Evolutionary conservation across 1,140 invertebrate genomes (phyloP), one percentile per base, ranked within the genome.

Genomic region (Solenopsis invicta): DNA sequence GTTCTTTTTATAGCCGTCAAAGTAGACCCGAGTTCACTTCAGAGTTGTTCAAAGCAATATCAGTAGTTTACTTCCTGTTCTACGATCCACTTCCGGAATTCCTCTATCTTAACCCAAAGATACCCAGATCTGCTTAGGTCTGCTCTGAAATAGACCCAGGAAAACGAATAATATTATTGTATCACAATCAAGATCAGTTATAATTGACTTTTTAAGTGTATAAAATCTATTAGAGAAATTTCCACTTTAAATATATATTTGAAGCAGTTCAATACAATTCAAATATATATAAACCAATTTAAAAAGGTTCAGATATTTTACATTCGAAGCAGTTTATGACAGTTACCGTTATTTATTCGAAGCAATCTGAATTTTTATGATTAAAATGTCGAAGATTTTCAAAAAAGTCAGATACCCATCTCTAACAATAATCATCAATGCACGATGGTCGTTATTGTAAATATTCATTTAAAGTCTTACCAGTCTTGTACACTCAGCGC

Each of bases 401-500:
- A 50, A 69, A 21, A 24, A 21, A 34, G 12, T 64, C 13, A 4
- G n/a, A n/a, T n/a, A 24, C 21, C 13, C 41, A 48, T 16, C 41
- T 24, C 3, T 48, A 48, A 48, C 0, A 69, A n/a, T 69, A 12
- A 41, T 2, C 41, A 67, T 41, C 45, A 24, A 67, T 41, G 29
- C n/a, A 34, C 29, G 37, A 12, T n/a, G 34, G 50, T 48, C 45
- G 0, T 69, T 56, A 67, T 16, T 88, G 87, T 89, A 88, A 80
- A 86, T 88, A 89, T 74, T 76, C 50, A 86, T 50, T 74, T 41
- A 6, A 85, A 77, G 62, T 29, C 41, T 45, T 41, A 75, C 52
- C 54, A 16, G 4, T 78, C 75, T 81, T 89, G 82, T 89, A 89
- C 16, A 50, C n/a, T n/a, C n/a, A n/a, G n/a, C n/a, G n/a, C n/a